Conservation (phyloP, 2,797 vertebrate genomes). For the Periparus ater region DNA sequence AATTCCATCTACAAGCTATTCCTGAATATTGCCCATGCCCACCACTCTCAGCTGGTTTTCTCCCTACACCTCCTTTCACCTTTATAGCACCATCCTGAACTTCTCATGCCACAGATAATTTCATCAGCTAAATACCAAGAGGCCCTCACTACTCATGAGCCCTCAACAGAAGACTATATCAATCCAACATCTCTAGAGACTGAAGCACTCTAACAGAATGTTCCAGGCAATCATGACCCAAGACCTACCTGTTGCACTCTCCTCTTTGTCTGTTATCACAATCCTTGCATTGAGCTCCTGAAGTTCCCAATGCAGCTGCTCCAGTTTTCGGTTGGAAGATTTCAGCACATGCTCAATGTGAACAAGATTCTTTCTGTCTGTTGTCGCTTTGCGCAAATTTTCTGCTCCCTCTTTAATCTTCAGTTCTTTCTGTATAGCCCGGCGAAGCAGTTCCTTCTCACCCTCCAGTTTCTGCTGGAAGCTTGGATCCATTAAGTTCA, state of each 20-base stretch:
- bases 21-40: not conserved
- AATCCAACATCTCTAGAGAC: not conserved
- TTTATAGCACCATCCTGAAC: not conserved
- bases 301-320: conserved; percentile 87
- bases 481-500: conserved; percentile 81
- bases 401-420: conserved; percentile 96
- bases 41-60: not conserved
- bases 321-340: conserved; percentile 87
- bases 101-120: not conserved
- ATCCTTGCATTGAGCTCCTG: conserved; percentile 88
- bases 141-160: not conserved
- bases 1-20: not conserved
- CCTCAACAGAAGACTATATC: not conserved
- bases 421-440: conserved; percentile 92
- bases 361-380: conserved; percentile 86
- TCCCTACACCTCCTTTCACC: not conserved
- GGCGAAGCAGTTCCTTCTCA: conserved; percentile 82
- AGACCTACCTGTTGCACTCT: conserved; percentile 34
- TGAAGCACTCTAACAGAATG: not conserved
- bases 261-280: conserved; percentile 80
- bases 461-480: conserved; percentile 88
- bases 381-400: conserved; percentile 85
- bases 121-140: not conserved
- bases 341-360: conserved; percentile 89
- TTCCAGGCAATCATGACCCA: not conserved